These are phyloP conservation scores for Struthidea cinerea DNA, from an alignment of 2,113 vertebrate species.

Conservation along the genomic window DNA sequence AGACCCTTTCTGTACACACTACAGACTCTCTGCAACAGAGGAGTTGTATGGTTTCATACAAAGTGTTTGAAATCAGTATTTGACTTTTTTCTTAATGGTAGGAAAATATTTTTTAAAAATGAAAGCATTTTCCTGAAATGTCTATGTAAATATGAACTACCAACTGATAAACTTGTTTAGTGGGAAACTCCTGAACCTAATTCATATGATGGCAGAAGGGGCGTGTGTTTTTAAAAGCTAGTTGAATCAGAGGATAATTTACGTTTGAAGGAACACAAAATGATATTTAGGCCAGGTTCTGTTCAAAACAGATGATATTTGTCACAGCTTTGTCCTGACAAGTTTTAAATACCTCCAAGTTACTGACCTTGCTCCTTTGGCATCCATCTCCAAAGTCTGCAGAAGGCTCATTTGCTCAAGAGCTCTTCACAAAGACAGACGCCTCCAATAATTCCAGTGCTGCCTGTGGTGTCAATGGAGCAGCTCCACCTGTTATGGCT, in stretches of 20 bases:
- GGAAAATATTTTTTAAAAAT: background rate
- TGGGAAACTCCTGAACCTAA: background rate
- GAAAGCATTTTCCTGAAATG: background rate
- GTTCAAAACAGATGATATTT: background rate
- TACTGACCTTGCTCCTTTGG: background rate
- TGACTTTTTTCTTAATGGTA: background rate
- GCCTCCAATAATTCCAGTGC: background rate
- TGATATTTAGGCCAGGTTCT: background rate
- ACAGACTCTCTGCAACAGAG: background rate
- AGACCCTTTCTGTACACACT: background rate
- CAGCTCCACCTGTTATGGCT: background rate
- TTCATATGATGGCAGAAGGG: background rate
- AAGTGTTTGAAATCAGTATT: background rate
- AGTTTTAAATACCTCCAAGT: background rate
- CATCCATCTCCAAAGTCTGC: background rate
- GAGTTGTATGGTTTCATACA: background rate
- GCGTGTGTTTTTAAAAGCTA: background rate
- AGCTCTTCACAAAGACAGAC: background rate
- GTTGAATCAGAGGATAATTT: background rate
- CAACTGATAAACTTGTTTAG: background rate
- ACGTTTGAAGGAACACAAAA: background rate
- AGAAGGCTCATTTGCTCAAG: background rate
- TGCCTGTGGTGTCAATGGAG: background rate
- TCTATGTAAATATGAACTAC: background rate
- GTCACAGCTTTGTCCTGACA: background rate